Percentiles rank a stretch among this genome's conserved stretches.
Conservation (phyloP, 2,888 invertebrate species). For the Opisthograptis luteolata region DNA sequence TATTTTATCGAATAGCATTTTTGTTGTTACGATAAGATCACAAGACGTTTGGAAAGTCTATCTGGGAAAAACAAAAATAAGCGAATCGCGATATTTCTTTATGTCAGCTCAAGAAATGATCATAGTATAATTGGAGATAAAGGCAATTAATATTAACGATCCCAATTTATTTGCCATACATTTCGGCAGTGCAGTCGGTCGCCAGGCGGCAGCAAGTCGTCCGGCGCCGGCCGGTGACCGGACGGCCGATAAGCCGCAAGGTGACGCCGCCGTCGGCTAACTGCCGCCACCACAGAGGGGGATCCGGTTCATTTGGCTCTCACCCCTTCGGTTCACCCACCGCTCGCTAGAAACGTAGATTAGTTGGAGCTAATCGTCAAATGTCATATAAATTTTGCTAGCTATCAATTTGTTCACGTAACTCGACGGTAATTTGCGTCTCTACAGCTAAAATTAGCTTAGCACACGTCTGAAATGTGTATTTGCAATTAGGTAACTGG, state of each 20-base stretch:
- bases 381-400: constrained; percentile 39
- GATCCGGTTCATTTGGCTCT: constrained; percentile 52
- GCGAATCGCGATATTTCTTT: no score
- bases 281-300: constrained; percentile 54
- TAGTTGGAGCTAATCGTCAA: constrained; percentile 53
- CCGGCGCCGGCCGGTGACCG: constrained; percentile 53
- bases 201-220: constrained; percentile 41
- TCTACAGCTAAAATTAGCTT: constrained; percentile 6
- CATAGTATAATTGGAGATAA: no score
- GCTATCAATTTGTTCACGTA: constrained; percentile 28
- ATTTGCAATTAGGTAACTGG: not conserved
- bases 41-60: no score
- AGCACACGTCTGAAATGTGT: not conserved
- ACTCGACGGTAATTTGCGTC: constrained; percentile 17
- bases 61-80: no score
- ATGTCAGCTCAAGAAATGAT: not conserved
- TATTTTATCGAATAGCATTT: no score
- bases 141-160: no score
- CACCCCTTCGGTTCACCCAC: constrained; percentile 44
- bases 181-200: constrained; percentile 38
- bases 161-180: constrained; percentile 41
- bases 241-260: constrained; percentile 70
- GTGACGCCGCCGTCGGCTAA: constrained; percentile 60
- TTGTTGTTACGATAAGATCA: no score
- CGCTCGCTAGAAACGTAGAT: constrained; percentile 53